Percentiles rank a stretch among this genome's conserved stretches.
Evolutionary conservation across 2,113 vertebrate genomes (phyloP).

Genomic region (Sinosuthora webbiana): DNA sequence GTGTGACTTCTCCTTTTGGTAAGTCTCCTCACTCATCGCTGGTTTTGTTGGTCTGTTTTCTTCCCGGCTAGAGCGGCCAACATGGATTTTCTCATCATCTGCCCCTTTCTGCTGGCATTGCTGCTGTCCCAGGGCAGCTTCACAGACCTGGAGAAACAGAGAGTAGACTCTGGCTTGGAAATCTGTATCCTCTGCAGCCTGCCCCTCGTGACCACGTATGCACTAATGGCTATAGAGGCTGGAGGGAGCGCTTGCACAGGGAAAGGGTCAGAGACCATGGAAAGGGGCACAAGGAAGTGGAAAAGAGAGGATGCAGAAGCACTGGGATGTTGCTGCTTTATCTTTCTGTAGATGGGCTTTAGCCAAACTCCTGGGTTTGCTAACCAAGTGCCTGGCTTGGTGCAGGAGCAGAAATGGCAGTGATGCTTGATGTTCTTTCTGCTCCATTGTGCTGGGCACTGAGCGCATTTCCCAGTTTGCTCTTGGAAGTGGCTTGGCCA

Average conservation of each 20-base stretch:
- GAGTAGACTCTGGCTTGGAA: conserved; percentile 86
- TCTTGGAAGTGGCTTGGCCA: background rate
- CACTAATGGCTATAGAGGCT: background rate
- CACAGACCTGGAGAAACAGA: conserved; percentile 73
- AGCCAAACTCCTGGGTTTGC: background rate
- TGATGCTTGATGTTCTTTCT: background rate
- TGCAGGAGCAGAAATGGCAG: background rate
- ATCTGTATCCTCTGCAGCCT: conserved; percentile 87
- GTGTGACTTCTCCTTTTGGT: background rate
- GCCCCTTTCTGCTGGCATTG: conserved; percentile 72
- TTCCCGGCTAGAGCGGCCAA: conserved; percentile 13
- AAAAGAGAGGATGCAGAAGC: background rate
- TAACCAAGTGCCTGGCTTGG: background rate
- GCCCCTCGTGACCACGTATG: fast-evolving
- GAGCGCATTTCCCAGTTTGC: background rate
- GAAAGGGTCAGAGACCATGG: background rate
- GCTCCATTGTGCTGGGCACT: background rate
- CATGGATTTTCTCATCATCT: conserved; percentile 79
- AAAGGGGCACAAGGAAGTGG: background rate
- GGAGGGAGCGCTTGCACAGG: fast-evolving
- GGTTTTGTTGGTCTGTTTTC: background rate
- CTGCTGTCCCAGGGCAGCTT: conserved; percentile 62
- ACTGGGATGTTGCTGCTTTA: background rate
- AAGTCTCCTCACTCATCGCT: background rate
- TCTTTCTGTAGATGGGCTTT: background rate